phyloP scores from a whole-genome alignment of 2,888 invertebrate genomes.

The Meteorus cinctellus region DNA sequence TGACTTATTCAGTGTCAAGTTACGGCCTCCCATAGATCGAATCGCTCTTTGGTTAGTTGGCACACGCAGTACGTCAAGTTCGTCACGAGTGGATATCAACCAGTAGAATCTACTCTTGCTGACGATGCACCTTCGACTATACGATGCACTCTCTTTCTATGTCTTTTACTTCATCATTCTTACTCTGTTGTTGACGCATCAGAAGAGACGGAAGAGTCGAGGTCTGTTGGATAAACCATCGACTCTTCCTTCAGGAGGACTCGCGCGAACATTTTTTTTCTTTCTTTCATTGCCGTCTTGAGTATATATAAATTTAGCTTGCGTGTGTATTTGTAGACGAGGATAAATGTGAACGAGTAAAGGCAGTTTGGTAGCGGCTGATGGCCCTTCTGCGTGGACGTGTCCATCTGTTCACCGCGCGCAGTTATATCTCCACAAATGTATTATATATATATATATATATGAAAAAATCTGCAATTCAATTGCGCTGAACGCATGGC shows the following conservation, averaged over 20 bases:
- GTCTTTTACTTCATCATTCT: background rate
- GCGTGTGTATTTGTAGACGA: background rate
- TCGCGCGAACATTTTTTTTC: background rate
- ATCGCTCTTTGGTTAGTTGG: conserved; percentile 38
- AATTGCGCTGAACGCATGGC: conserved; percentile 56
- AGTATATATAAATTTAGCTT: background rate
- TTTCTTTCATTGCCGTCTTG: background rate
- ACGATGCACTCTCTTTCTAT: background rate
- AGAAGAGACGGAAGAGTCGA: conserved; percentile 21
- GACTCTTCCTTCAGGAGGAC: background rate
- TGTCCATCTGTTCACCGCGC: conserved; percentile 65
- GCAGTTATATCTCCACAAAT: conserved; percentile 7
- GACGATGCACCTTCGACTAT: conserved; percentile 5
- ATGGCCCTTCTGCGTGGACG: conserved; percentile 53
- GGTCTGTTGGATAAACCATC: conserved; percentile 24
- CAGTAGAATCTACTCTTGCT: conserved; percentile 33
- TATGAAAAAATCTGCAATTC: conserved; percentile 64
- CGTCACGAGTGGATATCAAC: conserved; percentile 46
- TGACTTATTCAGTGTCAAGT: conserved; percentile 57
- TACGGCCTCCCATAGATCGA: conserved; percentile 49
- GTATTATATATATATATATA: background rate
- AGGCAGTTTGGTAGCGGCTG: conserved; percentile 25
- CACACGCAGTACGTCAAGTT: conserved; percentile 51
- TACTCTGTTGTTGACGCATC: conserved; percentile 5
- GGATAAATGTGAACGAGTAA: conserved; percentile 22